Evolutionary conservation across 1,140 invertebrate species (phyloP).

Genomic region (Octopus bimaculoides): DNA sequence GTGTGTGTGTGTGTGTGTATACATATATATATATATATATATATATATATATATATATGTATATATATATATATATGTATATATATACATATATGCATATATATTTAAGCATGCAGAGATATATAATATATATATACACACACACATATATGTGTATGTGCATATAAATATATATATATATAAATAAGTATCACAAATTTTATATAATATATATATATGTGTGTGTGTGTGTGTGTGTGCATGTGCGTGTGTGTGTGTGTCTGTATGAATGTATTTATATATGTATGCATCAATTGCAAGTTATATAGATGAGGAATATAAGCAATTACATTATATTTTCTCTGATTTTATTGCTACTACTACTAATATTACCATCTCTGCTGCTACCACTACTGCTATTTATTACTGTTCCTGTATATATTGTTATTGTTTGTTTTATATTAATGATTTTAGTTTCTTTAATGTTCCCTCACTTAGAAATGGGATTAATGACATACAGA

Average conservation of each 20-base stretch:
- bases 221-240: neutral
- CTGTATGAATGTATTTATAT: no score
- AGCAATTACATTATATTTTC: no score
- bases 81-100: neutral
- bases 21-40: neutral
- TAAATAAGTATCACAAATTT: neutral
- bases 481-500: no score
- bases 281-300: no score
- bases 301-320: no score
- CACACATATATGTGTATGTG: neutral
- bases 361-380: no score
- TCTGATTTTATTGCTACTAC: no score
- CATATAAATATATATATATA: neutral
- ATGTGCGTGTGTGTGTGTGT: neutral
- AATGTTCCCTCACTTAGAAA: no score
- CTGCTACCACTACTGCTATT: no score
- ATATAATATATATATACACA: neutral
- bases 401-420: no score
- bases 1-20: neutral
- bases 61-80: neutral
- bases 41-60: neutral
- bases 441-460: no score
- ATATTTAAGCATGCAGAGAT: neutral
- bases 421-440: no score
- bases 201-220: neutral